phyloP scores from a whole-genome alignment of 2,113 vertebrate species.

The Neoarius graeffei region DNA sequence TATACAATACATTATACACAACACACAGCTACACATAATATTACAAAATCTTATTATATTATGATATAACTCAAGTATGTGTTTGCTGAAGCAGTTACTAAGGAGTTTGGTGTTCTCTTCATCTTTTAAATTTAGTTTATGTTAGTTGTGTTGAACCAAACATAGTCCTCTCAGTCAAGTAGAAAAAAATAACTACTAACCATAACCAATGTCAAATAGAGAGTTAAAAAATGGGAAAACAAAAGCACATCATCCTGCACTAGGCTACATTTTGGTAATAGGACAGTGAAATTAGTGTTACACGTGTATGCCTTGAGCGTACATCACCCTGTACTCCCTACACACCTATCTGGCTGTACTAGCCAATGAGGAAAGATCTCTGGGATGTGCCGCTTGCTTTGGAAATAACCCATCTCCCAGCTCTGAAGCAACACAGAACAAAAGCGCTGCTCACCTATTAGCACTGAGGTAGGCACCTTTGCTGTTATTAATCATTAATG shows the following conservation, averaged over 20 bases:
- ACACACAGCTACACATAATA: not conserved
- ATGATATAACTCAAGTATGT: not conserved
- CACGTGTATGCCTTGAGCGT: not conserved
- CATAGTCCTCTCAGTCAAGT: not conserved
- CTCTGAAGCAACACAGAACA: slow-evolving; percentile 17
- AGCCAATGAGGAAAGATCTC: not conserved
- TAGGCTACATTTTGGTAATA: not conserved
- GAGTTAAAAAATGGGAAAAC: not conserved
- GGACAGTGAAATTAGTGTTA: slow-evolving; percentile 26
- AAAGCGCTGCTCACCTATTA: slow-evolving; percentile 25
- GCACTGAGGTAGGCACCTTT: slow-evolving; percentile 40
- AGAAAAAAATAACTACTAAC: not conserved
- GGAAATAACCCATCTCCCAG: slow-evolving; percentile 20
- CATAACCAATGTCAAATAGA: not conserved
- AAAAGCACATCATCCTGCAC: not conserved
- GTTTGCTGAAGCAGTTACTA: not conserved
- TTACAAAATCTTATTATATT: not conserved
- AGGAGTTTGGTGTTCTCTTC: not conserved
- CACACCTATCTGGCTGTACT: slow-evolving; percentile 12
- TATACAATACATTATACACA: not conserved
- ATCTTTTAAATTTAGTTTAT: not conserved
- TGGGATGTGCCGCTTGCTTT: not conserved
- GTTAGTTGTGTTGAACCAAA: not conserved
- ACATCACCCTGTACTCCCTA: slow-evolving; percentile 3
- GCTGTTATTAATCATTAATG: slow-evolving; percentile 44